These are phyloP conservation scores for Megaceryle maxima DNA, from an alignment of 2,113 vertebrate species.

Conservation along the genomic window DNA sequence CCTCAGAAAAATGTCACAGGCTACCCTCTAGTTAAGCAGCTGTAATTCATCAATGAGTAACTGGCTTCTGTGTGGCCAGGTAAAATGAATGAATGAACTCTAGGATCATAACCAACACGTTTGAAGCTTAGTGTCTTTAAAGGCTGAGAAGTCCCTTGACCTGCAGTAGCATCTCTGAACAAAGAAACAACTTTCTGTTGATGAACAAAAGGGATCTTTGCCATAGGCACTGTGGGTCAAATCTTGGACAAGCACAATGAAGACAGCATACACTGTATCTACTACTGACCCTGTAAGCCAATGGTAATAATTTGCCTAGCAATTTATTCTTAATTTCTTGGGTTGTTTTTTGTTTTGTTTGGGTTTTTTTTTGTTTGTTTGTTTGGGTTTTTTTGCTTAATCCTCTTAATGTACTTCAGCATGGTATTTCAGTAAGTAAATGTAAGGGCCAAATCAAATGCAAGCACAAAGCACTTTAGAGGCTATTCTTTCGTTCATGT, in stretches of 20 bases:
- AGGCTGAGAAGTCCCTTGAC: not conserved
- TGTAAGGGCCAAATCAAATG: not conserved
- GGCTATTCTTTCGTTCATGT: not conserved
- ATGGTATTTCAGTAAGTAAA: not conserved
- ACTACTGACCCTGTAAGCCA: not conserved
- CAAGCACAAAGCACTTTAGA: not conserved
- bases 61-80: not conserved
- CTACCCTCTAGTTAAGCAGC: not conserved
- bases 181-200: not conserved
- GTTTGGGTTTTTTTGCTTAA: not conserved
- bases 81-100: not conserved
- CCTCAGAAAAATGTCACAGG: not conserved
- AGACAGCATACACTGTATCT: not conserved
- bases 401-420: not conserved
- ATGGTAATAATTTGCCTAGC: not conserved
- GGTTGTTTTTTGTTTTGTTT: too few relatives aligned
- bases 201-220: constrained; percentile 17
- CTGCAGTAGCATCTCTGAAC: constrained; percentile 1
- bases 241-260: not conserved
- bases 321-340: not conserved
- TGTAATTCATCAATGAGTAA: not conserved
- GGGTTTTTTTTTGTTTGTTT: not conserved
- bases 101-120: not conserved
- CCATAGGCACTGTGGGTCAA: not conserved
- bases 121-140: not conserved